Evolutionary conservation across 2,888 invertebrate species (phyloP), one percentile per base, ranked within the genome.

Genomic region (Eutolmus rufibarbis): DNA sequence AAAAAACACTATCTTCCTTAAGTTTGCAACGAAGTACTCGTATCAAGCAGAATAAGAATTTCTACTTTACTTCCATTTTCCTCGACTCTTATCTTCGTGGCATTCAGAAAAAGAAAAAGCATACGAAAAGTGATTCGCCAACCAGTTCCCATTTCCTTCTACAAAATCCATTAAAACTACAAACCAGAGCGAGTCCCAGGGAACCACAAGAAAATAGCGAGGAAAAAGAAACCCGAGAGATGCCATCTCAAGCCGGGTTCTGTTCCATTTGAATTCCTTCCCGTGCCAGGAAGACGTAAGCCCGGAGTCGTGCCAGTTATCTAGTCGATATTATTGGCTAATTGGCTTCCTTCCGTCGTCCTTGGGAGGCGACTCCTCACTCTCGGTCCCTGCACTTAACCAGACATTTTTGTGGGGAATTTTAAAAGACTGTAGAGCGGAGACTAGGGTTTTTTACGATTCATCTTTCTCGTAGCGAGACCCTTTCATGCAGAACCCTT

Each of bases 261-360:
- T 28, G 4, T 66, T 66, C 66, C 66, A 28, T 66, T 66, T 66
- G 66, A 28, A 28, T 66, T 66, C 28, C 66, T 28, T 76, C 37
- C 76, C 37, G 37, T 37, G 37, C 37, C n/a, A 76, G 76, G 40
- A 76, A 31, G 37, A 76, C 9, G 66, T 23, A 66, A 66, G 19
- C 66, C 66, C 66, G 28, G 16, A 66, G 66, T 66, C 66, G 12
- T 4, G 28, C 9, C 4, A 66, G 19, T 40, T 79, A 79, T n/a
- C 23, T 28, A 43, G 40, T 37, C 34, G 81, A 81, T 81, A 12
- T 81, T 81, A 51, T 81, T 51, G 51, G 56, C 46, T 81, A 81
- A 81, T 81, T 81, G 81, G 40, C 51, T 81, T 81, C 81, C 81
- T 81, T 81, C 81, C 81, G 81, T 46, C 51, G 81, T 43, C 34